phyloP scores from a whole-genome alignment of 2,797 vertebrate species.

The Chelidonichthys spinosus region DNA sequence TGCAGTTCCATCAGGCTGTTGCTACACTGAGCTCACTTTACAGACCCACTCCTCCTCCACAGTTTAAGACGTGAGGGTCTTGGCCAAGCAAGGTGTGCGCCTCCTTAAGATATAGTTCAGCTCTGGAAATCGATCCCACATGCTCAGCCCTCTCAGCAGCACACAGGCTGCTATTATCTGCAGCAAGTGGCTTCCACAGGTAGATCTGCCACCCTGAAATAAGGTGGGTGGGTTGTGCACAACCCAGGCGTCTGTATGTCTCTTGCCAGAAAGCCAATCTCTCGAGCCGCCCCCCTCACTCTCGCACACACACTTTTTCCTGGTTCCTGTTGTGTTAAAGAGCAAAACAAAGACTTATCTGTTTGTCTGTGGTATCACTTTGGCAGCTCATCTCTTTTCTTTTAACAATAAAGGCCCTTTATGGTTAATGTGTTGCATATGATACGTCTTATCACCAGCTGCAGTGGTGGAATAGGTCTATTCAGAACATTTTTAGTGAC shows the following conservation, averaged over 20 bases:
- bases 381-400: constrained; percentile 41
- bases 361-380: constrained; percentile 59
- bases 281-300: constrained; percentile 57
- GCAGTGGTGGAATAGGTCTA: too few relatives aligned
- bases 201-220: constrained; percentile 77
- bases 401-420: not conserved
- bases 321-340: constrained; percentile 50
- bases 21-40: constrained; percentile 52
- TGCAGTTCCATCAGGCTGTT: constrained; percentile 21
- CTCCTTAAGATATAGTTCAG: constrained; percentile 62
- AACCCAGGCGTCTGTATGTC: constrained; percentile 82
- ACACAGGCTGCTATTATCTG: constrained; percentile 78
- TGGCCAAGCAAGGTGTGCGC: constrained; percentile 47
- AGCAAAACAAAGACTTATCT: constrained; percentile 77
- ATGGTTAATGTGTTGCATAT: not conserved
- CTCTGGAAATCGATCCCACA: constrained; percentile 76
- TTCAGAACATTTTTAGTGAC: not conserved
- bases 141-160: constrained; percentile 59
- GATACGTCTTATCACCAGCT: not conserved
- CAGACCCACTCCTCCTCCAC: constrained; percentile 27
- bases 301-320: constrained; percentile 35
- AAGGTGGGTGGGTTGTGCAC: constrained; percentile 73
- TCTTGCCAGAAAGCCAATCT: constrained; percentile 84
- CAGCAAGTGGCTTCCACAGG: constrained; percentile 72
- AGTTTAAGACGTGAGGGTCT: constrained; percentile 50